Conservation (phyloP, 2,797 vertebrate genomes). For the Mormyrus proboscirostris region DNA sequence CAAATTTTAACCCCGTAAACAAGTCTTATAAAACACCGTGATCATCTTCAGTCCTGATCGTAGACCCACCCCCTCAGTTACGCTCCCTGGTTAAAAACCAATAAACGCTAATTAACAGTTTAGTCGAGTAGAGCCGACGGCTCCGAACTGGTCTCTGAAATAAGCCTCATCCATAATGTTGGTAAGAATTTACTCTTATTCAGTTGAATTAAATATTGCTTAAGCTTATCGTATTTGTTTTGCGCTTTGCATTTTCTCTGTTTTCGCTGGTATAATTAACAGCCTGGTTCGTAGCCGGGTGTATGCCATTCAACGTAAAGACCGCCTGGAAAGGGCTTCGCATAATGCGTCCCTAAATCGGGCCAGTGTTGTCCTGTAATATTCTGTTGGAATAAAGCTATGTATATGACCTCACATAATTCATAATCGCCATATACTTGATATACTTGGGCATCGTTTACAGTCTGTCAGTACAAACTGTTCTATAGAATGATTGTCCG, state of each 20-base stretch:
- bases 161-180: neutral
- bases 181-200: neutral
- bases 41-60: neutral
- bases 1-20: neutral
- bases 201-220: neutral
- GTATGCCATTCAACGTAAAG: too few species aligned
- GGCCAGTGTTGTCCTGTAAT: neutral
- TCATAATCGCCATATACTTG: neutral
- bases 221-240: neutral
- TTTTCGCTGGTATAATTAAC: neutral
- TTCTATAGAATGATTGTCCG: neutral
- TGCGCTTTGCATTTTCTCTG: neutral
- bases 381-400: neutral
- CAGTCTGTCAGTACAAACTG: neutral
- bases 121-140: neutral
- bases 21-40: neutral
- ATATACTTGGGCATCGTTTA: neutral
- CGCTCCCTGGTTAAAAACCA: neutral
- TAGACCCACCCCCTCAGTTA: neutral
- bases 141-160: neutral
- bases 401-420: neutral
- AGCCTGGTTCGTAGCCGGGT: neutral
- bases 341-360: neutral
- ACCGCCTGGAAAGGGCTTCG: neutral
- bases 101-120: neutral